Conservation (phyloP, 2,113 vertebrate genomes). For the Ictidomys tridecemlineatus region DNA sequence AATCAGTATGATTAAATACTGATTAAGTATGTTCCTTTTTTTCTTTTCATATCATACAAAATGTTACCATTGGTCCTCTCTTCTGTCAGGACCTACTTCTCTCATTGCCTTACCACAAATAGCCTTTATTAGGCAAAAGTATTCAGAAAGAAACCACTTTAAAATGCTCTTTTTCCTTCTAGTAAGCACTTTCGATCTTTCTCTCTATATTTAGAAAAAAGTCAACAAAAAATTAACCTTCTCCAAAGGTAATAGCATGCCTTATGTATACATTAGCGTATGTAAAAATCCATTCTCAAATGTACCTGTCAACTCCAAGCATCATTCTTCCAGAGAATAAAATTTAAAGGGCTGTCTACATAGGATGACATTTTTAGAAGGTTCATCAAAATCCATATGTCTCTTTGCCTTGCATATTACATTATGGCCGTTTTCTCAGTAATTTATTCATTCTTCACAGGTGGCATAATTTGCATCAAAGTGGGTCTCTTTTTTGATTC, state of each 20-base stretch:
- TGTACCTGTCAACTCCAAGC: neutral
- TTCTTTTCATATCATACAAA: conserved; percentile 41
- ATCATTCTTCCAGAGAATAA: conserved; percentile 43
- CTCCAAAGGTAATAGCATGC: conserved; percentile 7
- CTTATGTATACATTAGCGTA: neutral
- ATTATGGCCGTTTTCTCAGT: conserved; percentile 34
- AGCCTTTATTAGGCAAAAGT: conserved; percentile 27
- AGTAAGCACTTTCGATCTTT: conserved; percentile 6
- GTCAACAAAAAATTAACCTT: conserved; percentile 60
- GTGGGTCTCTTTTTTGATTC: neutral
- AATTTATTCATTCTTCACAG: conserved; percentile 55
- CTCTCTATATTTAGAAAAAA: conserved; percentile 57
- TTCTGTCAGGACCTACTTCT: conserved; percentile 18
- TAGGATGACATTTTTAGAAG: conserved; percentile 20
- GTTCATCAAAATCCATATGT: conserved; percentile 35
- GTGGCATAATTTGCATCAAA: conserved; percentile 48
- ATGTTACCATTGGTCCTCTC: neutral
- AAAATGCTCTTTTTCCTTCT: conserved; percentile 35
- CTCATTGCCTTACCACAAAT: conserved; percentile 49
- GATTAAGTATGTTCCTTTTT: conserved; percentile 36
- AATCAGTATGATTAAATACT: conserved; percentile 18
- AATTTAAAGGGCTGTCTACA: conserved; percentile 18
- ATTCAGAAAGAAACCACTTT: conserved; percentile 13
- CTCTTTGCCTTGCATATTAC: conserved; percentile 62
- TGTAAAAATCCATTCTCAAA: conserved; percentile 30